Percentiles rank a stretch among this genome's conserved stretches.
Conservation (phyloP, 1,140 invertebrate species). For the Heliothis subflexa region DNA sequence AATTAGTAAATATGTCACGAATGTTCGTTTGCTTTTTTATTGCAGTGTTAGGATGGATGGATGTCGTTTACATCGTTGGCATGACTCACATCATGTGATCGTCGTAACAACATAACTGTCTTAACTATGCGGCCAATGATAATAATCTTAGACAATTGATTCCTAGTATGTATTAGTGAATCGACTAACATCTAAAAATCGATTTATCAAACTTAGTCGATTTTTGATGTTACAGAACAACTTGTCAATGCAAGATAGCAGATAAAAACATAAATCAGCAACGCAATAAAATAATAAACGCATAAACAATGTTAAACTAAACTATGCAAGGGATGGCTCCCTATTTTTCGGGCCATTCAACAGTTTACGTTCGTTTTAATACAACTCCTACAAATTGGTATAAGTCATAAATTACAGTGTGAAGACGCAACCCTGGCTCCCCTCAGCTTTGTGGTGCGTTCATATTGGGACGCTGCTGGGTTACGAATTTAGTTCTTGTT, state of each 20-base stretch:
- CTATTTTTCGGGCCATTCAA: slow-evolving; percentile 79
- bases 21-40: neutral
- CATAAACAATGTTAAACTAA: slow-evolving; percentile 54
- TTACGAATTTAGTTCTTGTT: neutral
- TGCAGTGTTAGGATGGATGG: neutral
- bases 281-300: slow-evolving; percentile 46
- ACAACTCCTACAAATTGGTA: slow-evolving; percentile 78
- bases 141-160: too few relatives aligned
- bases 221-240: too few relatives aligned
- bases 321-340: slow-evolving; percentile 63
- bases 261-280: slow-evolving; percentile 31
- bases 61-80: neutral
- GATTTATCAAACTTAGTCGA: too few relatives aligned
- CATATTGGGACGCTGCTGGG: neutral
- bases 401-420: slow-evolving; percentile 75
- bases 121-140: too few relatives aligned
- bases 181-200: too few relatives aligned
- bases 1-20: slow-evolving; percentile 63
- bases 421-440: slow-evolving; percentile 66
- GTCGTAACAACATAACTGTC: too few relatives aligned
- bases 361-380: slow-evolving; percentile 78
- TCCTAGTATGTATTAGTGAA: too few relatives aligned
- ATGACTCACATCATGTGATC: too few relatives aligned
- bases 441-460: slow-evolving; percentile 46
- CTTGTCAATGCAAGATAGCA: neutral